Evolutionary conservation across 2,797 vertebrate genomes (phyloP).

Genomic region (Scomberomorus guttatus): DNA sequence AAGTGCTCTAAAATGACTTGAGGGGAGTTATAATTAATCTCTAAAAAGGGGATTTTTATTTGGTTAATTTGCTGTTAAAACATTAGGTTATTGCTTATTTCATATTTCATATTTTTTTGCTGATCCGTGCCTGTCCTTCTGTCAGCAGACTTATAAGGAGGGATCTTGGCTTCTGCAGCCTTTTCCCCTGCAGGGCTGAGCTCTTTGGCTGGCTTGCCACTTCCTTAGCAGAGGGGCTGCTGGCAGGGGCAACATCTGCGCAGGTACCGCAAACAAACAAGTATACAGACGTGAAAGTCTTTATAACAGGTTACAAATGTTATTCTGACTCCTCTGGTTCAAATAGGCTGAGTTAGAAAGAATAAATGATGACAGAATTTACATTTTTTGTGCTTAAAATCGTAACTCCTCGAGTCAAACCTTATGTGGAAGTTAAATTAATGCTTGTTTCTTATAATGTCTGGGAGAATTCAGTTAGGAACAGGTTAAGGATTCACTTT

Average conservation of each 20-base stretch:
- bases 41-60: background rate
- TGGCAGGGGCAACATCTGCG: conserved; percentile 77
- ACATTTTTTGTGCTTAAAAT: conserved; percentile 1
- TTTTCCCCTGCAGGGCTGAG: conserved; percentile 76
- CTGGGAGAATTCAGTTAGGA: background rate
- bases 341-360: background rate
- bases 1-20: background rate
- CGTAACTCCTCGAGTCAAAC: background rate
- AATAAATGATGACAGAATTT: background rate
- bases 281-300: background rate
- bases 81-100: background rate
- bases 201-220: conserved; percentile 79
- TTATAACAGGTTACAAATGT: background rate
- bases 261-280: conserved; percentile 69
- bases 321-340: background rate
- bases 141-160: conserved; percentile 63
- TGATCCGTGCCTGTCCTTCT: conserved; percentile 65
- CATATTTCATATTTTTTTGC: conserved; percentile 17
- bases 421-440: background rate
- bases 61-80: background rate
- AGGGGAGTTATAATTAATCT: background rate
- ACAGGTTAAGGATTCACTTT: conserved; percentile 25
- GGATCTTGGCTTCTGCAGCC: conserved; percentile 75
- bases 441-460: background rate
- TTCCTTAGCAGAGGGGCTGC: conserved; percentile 83